A percentile compares a stretch with the other conserved stretches of the same genome.
These are phyloP conservation scores for Wiebesia pumilae DNA, from an alignment of 1,140 invertebrate species.

Conservation along the genomic window DNA sequence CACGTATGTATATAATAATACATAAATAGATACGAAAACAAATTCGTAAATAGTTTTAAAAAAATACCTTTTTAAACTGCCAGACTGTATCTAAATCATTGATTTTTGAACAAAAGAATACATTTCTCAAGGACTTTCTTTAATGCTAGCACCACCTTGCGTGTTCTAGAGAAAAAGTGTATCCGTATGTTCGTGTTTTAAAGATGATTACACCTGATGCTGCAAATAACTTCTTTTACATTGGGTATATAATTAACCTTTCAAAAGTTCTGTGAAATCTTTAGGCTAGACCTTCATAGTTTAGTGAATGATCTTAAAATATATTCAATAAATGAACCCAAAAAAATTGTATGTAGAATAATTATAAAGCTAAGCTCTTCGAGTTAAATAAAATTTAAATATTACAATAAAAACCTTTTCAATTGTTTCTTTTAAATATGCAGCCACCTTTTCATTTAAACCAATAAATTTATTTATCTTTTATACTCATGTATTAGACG, in stretches of 20 bases:
- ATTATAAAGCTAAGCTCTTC: not conserved
- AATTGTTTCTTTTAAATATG: not conserved
- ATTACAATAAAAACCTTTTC: not conserved
- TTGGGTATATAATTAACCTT: conserved; percentile 25
- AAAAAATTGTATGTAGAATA: not conserved
- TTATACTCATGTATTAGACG: too few relatives aligned
- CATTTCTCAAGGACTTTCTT: conserved; percentile 27
- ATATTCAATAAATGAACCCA: conserved; percentile 1
- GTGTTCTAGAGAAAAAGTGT: conserved; percentile 21
- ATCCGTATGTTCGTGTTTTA: conserved; percentile 32
- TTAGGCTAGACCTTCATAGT: conserved; percentile 13
- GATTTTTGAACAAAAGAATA: conserved; percentile 23
- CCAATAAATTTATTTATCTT: not conserved
- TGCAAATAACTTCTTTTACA: conserved; percentile 28
- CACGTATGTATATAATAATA: too few relatives aligned
- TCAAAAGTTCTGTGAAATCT: conserved; percentile 32
- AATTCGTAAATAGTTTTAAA: too few relatives aligned
- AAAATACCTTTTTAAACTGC: not conserved
- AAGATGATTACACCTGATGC: conserved; percentile 29
- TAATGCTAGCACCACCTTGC: not conserved
- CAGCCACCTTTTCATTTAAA: not conserved
- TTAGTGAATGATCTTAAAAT: not conserved
- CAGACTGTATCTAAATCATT: not conserved
- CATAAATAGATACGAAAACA: too few relatives aligned
- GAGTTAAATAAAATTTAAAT: not conserved